Percentiles rank a stretch among this genome's conserved stretches.
phyloP scores from a whole-genome alignment of 1,140 invertebrate species.

The Sinella curviseta region DNA sequence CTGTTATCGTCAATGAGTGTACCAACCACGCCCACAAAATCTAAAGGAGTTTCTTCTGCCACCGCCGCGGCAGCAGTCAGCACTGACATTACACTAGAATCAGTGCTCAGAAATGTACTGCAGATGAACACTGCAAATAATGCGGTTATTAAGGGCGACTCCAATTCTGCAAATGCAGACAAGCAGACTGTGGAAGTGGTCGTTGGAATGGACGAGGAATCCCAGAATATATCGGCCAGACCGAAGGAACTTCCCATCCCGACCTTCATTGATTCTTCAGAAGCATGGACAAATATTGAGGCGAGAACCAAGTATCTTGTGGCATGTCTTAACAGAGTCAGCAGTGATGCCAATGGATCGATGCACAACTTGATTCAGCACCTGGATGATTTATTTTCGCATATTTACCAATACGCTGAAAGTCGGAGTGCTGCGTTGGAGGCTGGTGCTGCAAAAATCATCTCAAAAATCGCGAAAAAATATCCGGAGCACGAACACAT shows the following conservation, averaged over 20 bases:
- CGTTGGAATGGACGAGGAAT: not conserved
- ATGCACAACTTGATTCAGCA: slow-evolving; percentile 35
- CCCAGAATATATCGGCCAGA: slow-evolving; percentile 1
- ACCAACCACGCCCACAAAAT: not conserved
- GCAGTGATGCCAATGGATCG: not conserved
- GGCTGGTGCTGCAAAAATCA: slow-evolving; percentile 31
- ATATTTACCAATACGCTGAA: slow-evolving; percentile 36
- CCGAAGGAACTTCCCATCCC: not conserved
- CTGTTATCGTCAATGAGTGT: not conserved
- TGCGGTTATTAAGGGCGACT: not conserved
- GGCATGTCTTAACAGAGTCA: not conserved
- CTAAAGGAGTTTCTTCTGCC: not conserved
- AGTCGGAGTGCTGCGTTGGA: slow-evolving; percentile 32
- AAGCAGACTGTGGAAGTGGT: not conserved
- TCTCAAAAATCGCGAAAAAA: slow-evolving; percentile 37
- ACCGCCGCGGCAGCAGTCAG: not conserved
- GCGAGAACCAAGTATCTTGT: slow-evolving; percentile 42
- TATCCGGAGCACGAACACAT: slow-evolving; percentile 47
- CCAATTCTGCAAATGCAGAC: not conserved
- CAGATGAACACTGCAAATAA: not conserved
- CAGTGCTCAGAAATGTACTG: not conserved
- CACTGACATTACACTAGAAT: not conserved
- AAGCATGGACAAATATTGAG: slow-evolving; percentile 40
- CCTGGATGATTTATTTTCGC: slow-evolving; percentile 40
- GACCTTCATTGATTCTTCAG: slow-evolving; percentile 10